These are phyloP conservation scores for Galaxea fascicularis DNA, from an alignment of 92 coral and sea anemone genomes.

Conservation along the genomic window DNA sequence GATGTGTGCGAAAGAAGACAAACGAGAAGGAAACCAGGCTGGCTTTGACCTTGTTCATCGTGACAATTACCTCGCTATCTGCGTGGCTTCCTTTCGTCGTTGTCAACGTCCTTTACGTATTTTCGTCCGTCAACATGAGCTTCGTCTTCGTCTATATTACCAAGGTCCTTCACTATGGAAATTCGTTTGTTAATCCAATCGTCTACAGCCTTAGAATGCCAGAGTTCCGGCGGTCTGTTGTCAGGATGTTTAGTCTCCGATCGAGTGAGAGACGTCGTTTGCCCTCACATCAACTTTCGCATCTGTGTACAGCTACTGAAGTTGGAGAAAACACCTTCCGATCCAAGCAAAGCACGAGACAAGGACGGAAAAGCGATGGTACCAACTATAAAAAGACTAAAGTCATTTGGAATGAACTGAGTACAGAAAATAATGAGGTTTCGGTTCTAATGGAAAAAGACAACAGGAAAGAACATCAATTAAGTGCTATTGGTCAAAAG, in stretches of 20 bases:
- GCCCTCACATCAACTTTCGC: background rate
- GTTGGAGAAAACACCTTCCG: background rate
- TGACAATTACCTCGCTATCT: slow-evolving; percentile 45
- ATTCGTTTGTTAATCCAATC: slow-evolving; percentile 61
- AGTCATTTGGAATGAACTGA: slow-evolving; percentile 15
- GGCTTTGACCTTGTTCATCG: slow-evolving; percentile 55
- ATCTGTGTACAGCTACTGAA: slow-evolving; percentile 13
- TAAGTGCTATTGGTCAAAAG: background rate
- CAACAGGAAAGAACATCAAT: background rate
- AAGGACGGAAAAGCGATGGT: background rate
- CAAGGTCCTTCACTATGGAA: slow-evolving; percentile 64
- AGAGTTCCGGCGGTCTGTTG: slow-evolving; percentile 52
- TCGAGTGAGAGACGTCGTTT: slow-evolving; percentile 2
- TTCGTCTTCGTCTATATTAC: slow-evolving; percentile 37
- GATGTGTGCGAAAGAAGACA: slow-evolving; percentile 29
- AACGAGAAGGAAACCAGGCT: slow-evolving; percentile 53
- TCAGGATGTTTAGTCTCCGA: slow-evolving; percentile 21
- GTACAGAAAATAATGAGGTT: background rate
- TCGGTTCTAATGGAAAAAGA: background rate
- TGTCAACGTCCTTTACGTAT: slow-evolving; percentile 54
- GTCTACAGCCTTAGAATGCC: slow-evolving; percentile 64
- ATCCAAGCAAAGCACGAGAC: background rate
- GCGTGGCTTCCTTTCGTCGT: slow-evolving; percentile 68
- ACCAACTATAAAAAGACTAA: background rate
- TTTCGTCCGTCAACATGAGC: slow-evolving; percentile 37